Evolutionary conservation across 2,797 vertebrate species (phyloP).

Genomic region (Eurystomus glaucurus): DNA sequence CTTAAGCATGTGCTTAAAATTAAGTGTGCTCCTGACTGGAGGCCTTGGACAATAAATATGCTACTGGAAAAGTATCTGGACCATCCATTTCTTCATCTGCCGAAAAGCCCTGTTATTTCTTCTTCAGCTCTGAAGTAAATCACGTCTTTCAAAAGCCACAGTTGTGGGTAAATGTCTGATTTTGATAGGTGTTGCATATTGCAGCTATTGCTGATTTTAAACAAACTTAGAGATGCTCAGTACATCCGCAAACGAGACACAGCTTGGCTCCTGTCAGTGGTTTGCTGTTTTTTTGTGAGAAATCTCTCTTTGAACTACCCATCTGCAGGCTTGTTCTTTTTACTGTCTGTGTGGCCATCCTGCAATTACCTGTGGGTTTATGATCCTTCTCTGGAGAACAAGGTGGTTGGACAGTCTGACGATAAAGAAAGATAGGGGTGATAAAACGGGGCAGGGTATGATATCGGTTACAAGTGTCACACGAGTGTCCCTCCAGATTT

Average conservation of each 20-base stretch:
- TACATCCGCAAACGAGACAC: conserved; percentile 28
- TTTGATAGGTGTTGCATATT: conserved; percentile 42
- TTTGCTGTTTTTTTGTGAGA: conserved; percentile 45
- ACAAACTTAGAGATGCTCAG: conserved; percentile 19
- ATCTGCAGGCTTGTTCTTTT: conserved; percentile 69
- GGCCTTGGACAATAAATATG: conserved; percentile 67
- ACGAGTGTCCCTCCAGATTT: conserved; percentile 2
- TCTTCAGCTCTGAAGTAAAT: conserved; percentile 65
- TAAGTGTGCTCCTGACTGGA: conserved; percentile 68
- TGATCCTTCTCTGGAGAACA: conserved; percentile 60
- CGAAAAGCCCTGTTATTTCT: conserved; percentile 68
- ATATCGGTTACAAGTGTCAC: conserved; percentile 45
- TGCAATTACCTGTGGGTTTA: conserved; percentile 74
- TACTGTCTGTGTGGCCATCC: conserved; percentile 73
- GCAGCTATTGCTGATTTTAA: conserved; percentile 62
- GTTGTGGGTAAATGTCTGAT: conserved; percentile 32
- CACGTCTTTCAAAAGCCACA: conserved; percentile 53
- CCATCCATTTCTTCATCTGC: conserved; percentile 61
- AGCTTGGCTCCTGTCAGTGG: conserved; percentile 59
- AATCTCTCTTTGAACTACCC: conserved; percentile 70
- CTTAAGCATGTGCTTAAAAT: conserved; percentile 76
- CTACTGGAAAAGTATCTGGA: conserved; percentile 68
- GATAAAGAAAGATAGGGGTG: conserved; percentile 52
- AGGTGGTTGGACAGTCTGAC: conserved; percentile 25
- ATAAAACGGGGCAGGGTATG: conserved; percentile 47